These are phyloP conservation scores for Caenorhabditis sp. DNA, from an alignment of 2,888 invertebrate genomes.

Conservation along the genomic window DNA sequence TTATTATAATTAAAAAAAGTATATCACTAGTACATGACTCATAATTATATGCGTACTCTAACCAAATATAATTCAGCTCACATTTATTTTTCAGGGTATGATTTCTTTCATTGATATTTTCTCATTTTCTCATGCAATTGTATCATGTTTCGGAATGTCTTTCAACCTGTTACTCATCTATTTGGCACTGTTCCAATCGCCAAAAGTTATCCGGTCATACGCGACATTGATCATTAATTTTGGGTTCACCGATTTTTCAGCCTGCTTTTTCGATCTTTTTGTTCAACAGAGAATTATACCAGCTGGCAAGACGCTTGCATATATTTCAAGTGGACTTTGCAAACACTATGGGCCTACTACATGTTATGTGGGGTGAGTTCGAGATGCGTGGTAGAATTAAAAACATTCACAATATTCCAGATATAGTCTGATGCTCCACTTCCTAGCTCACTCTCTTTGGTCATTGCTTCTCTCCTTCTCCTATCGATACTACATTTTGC, in stretches of 20 bases:
- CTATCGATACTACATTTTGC: constrained; percentile 33
- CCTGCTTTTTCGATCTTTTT: constrained; percentile 5
- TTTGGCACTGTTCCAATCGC: too few species aligned
- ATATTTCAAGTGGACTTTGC: constrained; percentile 7
- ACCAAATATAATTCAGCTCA: too few species aligned
- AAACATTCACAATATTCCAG: constrained; percentile 9
- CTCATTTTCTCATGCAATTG: too few species aligned
- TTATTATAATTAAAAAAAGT: too few species aligned
- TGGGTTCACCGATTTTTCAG: neutral
- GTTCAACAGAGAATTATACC: constrained; percentile 7
- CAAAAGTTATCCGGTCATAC: too few species aligned
- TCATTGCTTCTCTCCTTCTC: constrained; percentile 35
- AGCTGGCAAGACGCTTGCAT: constrained; percentile 1
- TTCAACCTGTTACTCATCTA: too few species aligned
- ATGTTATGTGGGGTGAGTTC: constrained; percentile 9
- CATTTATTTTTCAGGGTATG: too few species aligned
- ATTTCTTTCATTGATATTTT: too few species aligned
- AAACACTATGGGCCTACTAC: neutral
- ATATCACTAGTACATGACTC: too few species aligned
- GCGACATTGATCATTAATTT: neutral
- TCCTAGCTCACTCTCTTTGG: constrained; percentile 31
- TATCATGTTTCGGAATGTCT: too few species aligned
- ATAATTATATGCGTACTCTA: too few species aligned
- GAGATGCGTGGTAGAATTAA: too few species aligned
- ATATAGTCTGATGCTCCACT: constrained; percentile 30